Conservation (phyloP, 2,888 invertebrate genomes). For the Ariolimax columbianus region DNA sequence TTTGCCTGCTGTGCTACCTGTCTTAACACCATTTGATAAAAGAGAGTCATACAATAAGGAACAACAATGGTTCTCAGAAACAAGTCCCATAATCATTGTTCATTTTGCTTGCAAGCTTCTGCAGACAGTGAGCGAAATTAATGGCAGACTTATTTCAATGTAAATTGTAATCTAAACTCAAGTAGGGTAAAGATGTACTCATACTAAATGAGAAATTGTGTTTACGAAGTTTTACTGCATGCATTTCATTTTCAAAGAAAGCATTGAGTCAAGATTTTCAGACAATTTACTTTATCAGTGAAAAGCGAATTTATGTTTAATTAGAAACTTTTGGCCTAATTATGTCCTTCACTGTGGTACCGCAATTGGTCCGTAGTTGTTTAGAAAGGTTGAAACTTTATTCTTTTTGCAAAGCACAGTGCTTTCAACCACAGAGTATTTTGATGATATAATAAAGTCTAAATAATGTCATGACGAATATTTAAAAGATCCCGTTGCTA, state of each 20-base stretch:
- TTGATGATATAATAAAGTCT: no score
- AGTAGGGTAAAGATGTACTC: neutral
- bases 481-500: no score
- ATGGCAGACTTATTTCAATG: neutral
- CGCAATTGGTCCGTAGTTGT: neutral
- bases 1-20: no score
- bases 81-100: no score
- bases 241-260: neutral
- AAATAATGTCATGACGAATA: no score
- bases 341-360: neutral
- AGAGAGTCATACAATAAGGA: no score
- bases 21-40: no score
- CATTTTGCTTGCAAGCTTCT: neutral
- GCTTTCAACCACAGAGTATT: no score
- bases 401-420: no score
- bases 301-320: neutral
- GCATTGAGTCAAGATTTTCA: neutral
- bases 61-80: no score
- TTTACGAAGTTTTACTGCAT: neutral
- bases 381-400: no score
- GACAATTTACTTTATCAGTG: neutral
- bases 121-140: slow-evolving; percentile 6
- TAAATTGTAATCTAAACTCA: neutral
- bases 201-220: neutral
- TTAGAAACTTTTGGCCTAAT: neutral